Base-by-base conservation (phyloP, 2,888 invertebrate species). In the Bimastos eiseni region DNA sequence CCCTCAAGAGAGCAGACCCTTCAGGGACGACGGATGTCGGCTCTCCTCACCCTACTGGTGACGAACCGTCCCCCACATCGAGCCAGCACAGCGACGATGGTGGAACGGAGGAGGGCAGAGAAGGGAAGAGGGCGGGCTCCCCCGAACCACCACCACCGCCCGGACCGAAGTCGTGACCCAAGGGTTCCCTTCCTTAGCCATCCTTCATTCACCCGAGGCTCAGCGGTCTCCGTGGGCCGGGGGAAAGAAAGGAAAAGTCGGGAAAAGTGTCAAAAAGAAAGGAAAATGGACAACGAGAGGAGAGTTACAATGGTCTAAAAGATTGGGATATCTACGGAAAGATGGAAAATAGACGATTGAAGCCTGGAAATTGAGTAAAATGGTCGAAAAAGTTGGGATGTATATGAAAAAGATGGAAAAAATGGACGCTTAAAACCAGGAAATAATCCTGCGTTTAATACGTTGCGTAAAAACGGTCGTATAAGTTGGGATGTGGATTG, bases 1-100 rank as follows among this genome's bases (percentile, higher is more conserved):
- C 98, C 24, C 38, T 55, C n/a, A 90, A 91, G 83, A 91, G 91
- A 89, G 13, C 89, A 1, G 91, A 91, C 34, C 70, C 83, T 11
- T 86, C 86, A 24, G 86, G 86, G 86, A 34, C 86, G n/a, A 30
- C 19, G 36, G 34, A 0, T 36, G 86, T 34, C 6, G 34, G 36
- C 6, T 33, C 34, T 0, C 36, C 36, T 36, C 36, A 34, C 15
- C 3, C 86, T 19, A 8, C 86, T 8, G 86, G 86, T 1, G 44
- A 86, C 36, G 44, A 89, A 30, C 89, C 89, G 24, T 37, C 41
- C n/a, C 37, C 86, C 86, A 24, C 86, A 21, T 86, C 86, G 36
- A 86, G 86, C 36, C 86, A 86, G 86, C 21, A 37, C 86, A 37
- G 86, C 86, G 86, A 15, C 3, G 84, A 34, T 3, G 84, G 34